Conservation (phyloP, 2,113 vertebrate species). For the Mustelus asterias region DNA sequence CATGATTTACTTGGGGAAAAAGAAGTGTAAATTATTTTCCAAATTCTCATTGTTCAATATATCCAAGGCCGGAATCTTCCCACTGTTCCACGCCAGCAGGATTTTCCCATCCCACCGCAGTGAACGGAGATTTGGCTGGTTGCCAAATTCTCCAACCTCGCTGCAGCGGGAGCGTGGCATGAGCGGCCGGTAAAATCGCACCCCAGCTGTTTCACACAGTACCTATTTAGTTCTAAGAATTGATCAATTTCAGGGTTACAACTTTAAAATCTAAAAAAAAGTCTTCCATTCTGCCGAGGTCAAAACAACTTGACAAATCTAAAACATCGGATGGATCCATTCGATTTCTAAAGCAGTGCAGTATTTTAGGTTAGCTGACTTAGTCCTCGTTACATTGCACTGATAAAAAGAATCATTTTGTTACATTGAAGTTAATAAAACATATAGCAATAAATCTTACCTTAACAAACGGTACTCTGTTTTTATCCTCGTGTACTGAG, state of each 20-base stretch:
- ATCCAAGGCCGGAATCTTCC: too few relatives aligned
- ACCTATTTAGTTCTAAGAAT: background rate
- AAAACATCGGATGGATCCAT: too few relatives aligned
- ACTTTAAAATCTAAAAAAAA: background rate
- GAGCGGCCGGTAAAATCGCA: too few relatives aligned
- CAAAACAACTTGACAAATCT: background rate
- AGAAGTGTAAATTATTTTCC: background rate
- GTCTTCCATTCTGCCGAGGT: background rate
- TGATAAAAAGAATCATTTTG: background rate
- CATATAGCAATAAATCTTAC: slow-evolving; percentile 48
- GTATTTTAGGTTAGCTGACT: background rate
- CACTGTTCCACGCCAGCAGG: too few relatives aligned
- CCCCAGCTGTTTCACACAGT: too few relatives aligned
- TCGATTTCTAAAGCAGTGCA: too few relatives aligned
- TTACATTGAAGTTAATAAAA: background rate
- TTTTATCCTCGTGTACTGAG: slow-evolving; percentile 80
- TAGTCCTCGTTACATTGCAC: background rate
- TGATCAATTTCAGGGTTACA: background rate
- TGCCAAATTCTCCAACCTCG: too few relatives aligned
- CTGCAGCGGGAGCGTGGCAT: too few relatives aligned
- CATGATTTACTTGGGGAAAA: background rate
- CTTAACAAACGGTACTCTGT: slow-evolving; percentile 81
- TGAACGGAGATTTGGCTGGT: too few relatives aligned
- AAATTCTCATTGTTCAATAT: background rate
- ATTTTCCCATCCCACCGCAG: too few relatives aligned